These are phyloP conservation scores for Eurypyga helias DNA, from an alignment of 2,113 vertebrate genomes.

Conservation along the genomic window DNA sequence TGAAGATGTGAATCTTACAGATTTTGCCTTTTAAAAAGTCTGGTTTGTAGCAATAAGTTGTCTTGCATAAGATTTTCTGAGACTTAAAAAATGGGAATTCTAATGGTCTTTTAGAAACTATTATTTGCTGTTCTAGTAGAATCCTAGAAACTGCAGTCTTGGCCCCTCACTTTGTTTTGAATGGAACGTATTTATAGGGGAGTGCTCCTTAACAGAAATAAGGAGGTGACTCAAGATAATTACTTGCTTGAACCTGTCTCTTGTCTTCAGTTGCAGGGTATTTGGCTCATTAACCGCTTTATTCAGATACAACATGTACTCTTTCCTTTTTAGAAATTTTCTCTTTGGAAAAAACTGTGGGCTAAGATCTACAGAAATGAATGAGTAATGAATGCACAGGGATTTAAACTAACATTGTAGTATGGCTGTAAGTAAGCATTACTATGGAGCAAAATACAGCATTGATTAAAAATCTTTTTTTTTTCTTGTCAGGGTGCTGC, in stretches of 20 bases:
- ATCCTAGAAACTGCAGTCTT: not conserved
- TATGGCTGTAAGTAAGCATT: not conserved
- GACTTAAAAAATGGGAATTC: not conserved
- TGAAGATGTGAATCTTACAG: not conserved
- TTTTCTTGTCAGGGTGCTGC: not conserved
- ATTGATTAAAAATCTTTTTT: not conserved
- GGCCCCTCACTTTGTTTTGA: not conserved
- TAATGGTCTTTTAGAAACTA: not conserved
- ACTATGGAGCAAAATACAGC: not conserved
- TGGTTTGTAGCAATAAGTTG: not conserved
- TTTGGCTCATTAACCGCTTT: not conserved
- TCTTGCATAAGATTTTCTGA: not conserved
- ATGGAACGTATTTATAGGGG: not conserved
- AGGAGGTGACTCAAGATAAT: not conserved
- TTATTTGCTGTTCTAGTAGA: not conserved
- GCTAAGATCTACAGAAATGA: not conserved
- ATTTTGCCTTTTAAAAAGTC: not conserved
- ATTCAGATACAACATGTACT: not conserved
- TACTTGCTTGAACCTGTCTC: conserved; percentile 10
- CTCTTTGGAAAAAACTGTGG: not conserved
- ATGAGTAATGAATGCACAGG: not conserved
- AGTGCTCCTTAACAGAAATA: not conserved
- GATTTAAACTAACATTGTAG: not conserved
- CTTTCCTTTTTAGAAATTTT: not conserved
- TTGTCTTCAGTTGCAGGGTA: not conserved